Evolutionary conservation across 1,140 invertebrate genomes (phyloP), one percentile per base, ranked within the genome.

Genomic region (Musca domestica): DNA sequence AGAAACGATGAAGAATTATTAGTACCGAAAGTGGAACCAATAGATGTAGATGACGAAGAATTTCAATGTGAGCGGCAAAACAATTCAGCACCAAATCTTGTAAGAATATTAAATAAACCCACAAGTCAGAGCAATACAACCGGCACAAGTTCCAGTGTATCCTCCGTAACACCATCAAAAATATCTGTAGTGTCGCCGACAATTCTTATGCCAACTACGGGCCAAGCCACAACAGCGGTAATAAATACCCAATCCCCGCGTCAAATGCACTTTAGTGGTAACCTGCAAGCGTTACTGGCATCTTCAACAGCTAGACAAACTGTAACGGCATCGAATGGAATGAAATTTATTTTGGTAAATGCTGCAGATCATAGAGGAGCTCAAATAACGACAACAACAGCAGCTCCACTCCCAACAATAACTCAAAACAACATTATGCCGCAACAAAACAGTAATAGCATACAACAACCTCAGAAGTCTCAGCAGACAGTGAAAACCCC

Each of bases 1-100:
- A 14, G 54, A 34, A n/a, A 19, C 15, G 58, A 27, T 71, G 56
- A 61, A 6, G 67, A 73, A 4, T n/a, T 77, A 46, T 69, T 75
- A 1, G 47, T 73, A 58, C 74, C 76, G 2, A 81, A 81, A 61
- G 74, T 80, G 49, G 80, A 81, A 47, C 80, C 80, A 15, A 80
- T 81, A 46, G 80, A 81, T 71, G 77, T 81, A 23, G 80, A 81
- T 68, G 77, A 78, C 14, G 76, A 64, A 5, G 41, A 34, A 41
- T 15, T 5, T 34, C 19, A 52, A 20, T 63, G 20, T 46, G 61
- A 65, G 2, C 25, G 15, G 14, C 27, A 17, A 34, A 19, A 10
- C 17, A 58, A 30, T 19, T 9, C 14, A 17, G 10, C 56, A 17
- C 12, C 34, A 41, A 5, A 5, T 9, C 2, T 12, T 5, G 34